These are phyloP conservation scores for Homalodisca vitripennis DNA, from an alignment of 1,140 invertebrate genomes.

Conservation along the genomic window DNA sequence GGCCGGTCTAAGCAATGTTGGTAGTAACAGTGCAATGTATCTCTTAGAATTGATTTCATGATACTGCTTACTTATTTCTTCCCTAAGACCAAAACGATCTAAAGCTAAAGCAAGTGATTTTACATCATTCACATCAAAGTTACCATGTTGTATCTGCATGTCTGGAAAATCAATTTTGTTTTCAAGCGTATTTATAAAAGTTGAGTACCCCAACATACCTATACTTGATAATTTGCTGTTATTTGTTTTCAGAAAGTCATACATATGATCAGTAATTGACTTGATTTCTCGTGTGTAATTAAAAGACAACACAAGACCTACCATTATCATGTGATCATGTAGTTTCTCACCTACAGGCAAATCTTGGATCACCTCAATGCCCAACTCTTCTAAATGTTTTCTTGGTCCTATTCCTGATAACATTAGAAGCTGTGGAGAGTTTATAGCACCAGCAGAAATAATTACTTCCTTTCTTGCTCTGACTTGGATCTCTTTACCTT, in stretches of 20 bases:
- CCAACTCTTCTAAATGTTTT: slow-evolving; percentile 63
- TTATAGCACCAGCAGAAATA: slow-evolving; percentile 63
- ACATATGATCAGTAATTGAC: slow-evolving; percentile 73
- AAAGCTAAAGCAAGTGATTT: slow-evolving; percentile 46
- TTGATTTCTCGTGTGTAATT: slow-evolving; percentile 63
- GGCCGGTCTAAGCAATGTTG: slow-evolving; percentile 51
- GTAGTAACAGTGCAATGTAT: neutral
- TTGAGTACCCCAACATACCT: slow-evolving; percentile 75
- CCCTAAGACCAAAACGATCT: neutral
- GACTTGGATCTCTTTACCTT: slow-evolving; percentile 6
- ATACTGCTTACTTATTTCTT: neutral
- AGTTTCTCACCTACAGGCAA: slow-evolving; percentile 75
- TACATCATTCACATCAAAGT: slow-evolving; percentile 76
- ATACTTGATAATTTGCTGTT: slow-evolving; percentile 56
- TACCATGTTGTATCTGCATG: slow-evolving; percentile 77
- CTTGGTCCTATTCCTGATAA: slow-evolving; percentile 72
- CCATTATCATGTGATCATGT: slow-evolving; percentile 59
- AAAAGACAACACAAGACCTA: slow-evolving; percentile 47
- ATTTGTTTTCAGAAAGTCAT: slow-evolving; percentile 62
- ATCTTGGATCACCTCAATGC: slow-evolving; percentile 63
- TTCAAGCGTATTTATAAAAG: slow-evolving; percentile 78
- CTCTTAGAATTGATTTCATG: slow-evolving; percentile 2
- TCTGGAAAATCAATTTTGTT: slow-evolving; percentile 73
- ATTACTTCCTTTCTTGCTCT: slow-evolving; percentile 37
- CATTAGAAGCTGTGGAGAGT: slow-evolving; percentile 68